Conservation (phyloP, 2,113 vertebrate species). For the Macrotis lagotis region DNA sequence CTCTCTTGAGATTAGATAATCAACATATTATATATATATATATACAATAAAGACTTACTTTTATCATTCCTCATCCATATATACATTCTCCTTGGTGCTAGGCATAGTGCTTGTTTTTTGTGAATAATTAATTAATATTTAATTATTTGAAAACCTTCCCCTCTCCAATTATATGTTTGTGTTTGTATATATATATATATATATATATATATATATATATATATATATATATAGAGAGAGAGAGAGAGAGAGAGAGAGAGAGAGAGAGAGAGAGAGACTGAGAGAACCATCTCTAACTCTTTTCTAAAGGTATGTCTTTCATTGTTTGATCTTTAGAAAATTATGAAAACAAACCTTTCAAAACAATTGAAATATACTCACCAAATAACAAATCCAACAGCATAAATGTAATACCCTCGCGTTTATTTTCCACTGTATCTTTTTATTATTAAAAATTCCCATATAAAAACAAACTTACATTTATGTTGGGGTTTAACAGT, state of each 20-base stretch:
- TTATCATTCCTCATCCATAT: background rate
- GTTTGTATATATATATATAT: background rate
- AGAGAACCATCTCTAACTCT: background rate
- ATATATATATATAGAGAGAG: background rate
- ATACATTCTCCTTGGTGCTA: background rate
- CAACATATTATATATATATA: background rate
- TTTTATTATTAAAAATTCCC: slow-evolving; percentile 9
- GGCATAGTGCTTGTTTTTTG: background rate
- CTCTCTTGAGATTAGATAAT: slow-evolving; percentile 5
- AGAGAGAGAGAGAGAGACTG: background rate
- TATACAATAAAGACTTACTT: background rate
- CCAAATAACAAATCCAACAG: slow-evolving; percentile 14
- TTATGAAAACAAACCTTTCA: slow-evolving; percentile 40
- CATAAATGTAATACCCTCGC: background rate
- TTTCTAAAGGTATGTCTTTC: slow-evolving; percentile 7
- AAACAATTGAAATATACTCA: slow-evolving; percentile 7
- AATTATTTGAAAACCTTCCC: background rate
- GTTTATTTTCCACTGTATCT: slow-evolving; percentile 36
- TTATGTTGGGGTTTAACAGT: background rate
- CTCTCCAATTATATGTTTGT: background rate
- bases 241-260: background rate
- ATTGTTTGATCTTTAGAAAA: slow-evolving; percentile 49
- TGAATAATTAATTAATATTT: too few relatives aligned
- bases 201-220: too few relatives aligned
- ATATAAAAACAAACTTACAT: background rate